Percentiles rank a stretch among this genome's conserved stretches.
Conservation (phyloP, 2,888 invertebrate genomes). For the Balanococcus diminutus region DNA sequence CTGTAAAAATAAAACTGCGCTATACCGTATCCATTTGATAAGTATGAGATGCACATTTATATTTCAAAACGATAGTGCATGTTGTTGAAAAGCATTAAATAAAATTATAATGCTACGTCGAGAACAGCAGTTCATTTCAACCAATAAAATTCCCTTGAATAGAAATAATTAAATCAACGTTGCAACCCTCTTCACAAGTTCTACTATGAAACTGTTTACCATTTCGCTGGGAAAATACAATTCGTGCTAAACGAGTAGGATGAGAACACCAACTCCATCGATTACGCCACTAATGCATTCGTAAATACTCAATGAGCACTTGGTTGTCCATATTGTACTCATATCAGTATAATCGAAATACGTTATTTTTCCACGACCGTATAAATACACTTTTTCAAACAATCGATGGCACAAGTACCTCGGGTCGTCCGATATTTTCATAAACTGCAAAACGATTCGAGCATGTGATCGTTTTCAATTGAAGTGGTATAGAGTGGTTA, state of each 20-base stretch:
- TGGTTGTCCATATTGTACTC: not conserved
- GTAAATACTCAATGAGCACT: not conserved
- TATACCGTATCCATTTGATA: not conserved
- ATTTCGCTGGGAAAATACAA: slow-evolving; percentile 2
- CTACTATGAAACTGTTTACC: slow-evolving; percentile 15
- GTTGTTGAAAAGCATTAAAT: not conserved
- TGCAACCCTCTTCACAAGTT: slow-evolving; percentile 21
- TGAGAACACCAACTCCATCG: not conserved
- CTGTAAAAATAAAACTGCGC: not conserved
- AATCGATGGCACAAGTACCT: not conserved
- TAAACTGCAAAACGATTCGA: not conserved
- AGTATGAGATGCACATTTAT: not conserved
- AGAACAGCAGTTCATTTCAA: slow-evolving; percentile 25
- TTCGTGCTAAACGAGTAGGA: not conserved
- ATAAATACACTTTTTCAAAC: not conserved
- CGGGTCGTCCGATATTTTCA: not conserved
- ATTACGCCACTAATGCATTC: slow-evolving; percentile 2
- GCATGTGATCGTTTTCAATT: not conserved
- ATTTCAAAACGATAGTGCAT: not conserved
- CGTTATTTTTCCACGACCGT: not conserved
- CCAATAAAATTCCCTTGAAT: slow-evolving; percentile 7
- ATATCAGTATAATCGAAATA: not conserved
- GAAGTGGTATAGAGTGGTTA: no score
- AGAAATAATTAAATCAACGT: slow-evolving; percentile 37
- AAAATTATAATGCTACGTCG: slow-evolving; percentile 4